Conservation (phyloP, 53 echinoderm and acorn worm genomes). For the Paelopatides confundens region DNA sequence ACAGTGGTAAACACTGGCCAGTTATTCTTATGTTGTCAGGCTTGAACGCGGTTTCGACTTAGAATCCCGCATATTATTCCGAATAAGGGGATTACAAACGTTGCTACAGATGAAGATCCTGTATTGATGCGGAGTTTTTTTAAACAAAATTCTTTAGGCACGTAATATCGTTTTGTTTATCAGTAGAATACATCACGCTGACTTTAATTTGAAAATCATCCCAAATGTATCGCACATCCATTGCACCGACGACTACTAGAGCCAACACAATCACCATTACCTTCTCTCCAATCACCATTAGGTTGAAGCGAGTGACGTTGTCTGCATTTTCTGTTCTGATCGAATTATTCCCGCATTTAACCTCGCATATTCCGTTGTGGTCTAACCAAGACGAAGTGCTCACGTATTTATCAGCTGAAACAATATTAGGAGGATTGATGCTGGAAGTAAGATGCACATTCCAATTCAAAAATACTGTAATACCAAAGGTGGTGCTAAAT, state of each 20-base stretch:
- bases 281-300: not conserved
- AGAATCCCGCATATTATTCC: not conserved
- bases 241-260: not conserved
- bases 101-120: not conserved
- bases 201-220: not conserved
- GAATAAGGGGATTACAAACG: not conserved
- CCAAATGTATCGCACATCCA: not conserved
- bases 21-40: too few relatives aligned
- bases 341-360: not conserved
- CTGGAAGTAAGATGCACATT: not conserved
- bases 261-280: not conserved
- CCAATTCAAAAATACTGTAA: not conserved
- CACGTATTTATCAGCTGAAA: not conserved
- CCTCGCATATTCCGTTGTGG: not conserved
- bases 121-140: not conserved
- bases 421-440: not conserved
- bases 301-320: not conserved
- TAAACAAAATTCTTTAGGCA: not conserved
- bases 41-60: not conserved
- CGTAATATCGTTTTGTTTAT: not conserved
- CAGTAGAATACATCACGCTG: not conserved
- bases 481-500: not conserved
- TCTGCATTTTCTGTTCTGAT: not conserved
- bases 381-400: not conserved
- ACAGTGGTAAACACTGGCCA: too few relatives aligned